Evolutionary conservation across 2,113 vertebrate genomes (phyloP), one percentile per base, ranked within the genome.

Genomic region (Serinus canaria): DNA sequence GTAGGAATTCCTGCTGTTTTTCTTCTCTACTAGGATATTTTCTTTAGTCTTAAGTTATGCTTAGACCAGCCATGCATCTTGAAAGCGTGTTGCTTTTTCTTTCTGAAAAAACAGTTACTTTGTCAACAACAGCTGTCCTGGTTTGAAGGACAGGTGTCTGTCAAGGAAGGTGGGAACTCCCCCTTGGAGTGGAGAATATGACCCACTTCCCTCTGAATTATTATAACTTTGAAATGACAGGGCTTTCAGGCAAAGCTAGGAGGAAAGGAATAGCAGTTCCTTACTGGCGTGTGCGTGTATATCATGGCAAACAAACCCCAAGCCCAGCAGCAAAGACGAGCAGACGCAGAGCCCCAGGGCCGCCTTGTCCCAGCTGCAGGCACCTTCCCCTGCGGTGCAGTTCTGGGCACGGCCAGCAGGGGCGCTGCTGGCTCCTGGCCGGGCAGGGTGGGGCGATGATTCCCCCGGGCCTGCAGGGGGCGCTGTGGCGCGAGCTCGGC

Each of bases 1-100:
- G 99, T 99, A 97, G 33, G n/a, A 72, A 56, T 85, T 74, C 28
- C 17, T 63, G 69, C 11, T 31, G 1, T 1, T 70, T 83, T 47
- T 47, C 19, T 66, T 44, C 43, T n/a, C n/a, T 84, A 1, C 31
- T 47, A 58, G 24, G 33, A 15, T 81, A 9, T 43, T 95, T 70
- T 90, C 24, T 46, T 75, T 68, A 18, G 44, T 75, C 13, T 87
- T 47, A 59, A 81, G 16, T 37, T 74, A 31, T 41, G 13, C 15
- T 69, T 81, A 73, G 37, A 44, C 27, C 1, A 2, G 19, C 43
- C 7, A 4, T 66, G 12, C 37, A 11, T 62, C 44, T 69, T 74
- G 35, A 68, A 82, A 16, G 7, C 4, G 11, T 83, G 22, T 72
- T 6, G 1, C 21, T n/a, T 56, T 35, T 63, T 72, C 35, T 50